Evolutionary conservation across 23 tunicate genomes (phyloP), one percentile per base, ranked within the genome.

Genomic region (Halocynthia aurantium): DNA sequence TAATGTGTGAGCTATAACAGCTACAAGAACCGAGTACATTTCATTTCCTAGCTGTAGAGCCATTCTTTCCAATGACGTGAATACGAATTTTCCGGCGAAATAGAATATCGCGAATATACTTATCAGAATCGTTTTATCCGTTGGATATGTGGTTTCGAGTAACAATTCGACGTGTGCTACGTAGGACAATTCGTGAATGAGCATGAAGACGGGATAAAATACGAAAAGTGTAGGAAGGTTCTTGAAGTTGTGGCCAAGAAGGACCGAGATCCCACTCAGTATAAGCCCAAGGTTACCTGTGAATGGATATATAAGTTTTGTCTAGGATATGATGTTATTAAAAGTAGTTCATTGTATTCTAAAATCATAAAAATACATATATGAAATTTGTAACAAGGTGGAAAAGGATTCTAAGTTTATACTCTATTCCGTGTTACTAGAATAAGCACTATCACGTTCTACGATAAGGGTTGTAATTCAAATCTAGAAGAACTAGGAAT

Each of bases 71-170:
- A 74, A 15, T 0, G 62, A 54, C 10, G 65, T 54, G 60, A 74
- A 51, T 8, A 74, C 31, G 57, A 74, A 74, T 17, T n/a, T 9
- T 8, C 64, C 17, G 0, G 65, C 22, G 57, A 13, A 54, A 21
- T 52, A 74, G 56, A 74, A 74, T 0, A 64, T 15, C 20, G 56
- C 19, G 56, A 54, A 54, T 15, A 74, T 8, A 10, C 64, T 54
- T 53, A 74, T 54, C 64, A 74, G 78, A 51, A 56, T 44, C 5
- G 57, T 50, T 49, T 74, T 74, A 7, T 74, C 56, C 0, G 78
- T 50, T 21, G 78, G 78, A 18, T 74, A 74, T 11, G 78, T 74
- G 19, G 78, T 74, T 56, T 74, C 78, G 50, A 74, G 64, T 22
- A 74, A 65, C 4, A 74, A 74, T 56, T 74, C 78, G 0, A 74